These are phyloP conservation scores for Eubasilissa splendida DNA, from an alignment of 2,888 invertebrate species.

Conservation along the genomic window DNA sequence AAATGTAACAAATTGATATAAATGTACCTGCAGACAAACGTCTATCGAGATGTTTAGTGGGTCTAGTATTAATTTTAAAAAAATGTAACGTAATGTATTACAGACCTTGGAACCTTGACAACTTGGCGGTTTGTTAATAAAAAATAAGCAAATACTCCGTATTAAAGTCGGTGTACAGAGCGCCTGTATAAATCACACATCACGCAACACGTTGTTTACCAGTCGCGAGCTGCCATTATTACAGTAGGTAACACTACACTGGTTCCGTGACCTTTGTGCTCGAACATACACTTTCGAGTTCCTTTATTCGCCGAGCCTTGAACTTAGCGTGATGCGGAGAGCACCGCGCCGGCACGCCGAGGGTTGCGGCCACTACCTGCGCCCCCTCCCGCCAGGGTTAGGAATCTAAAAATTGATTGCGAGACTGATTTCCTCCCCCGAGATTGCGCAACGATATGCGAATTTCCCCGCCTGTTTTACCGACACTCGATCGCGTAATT, in stretches of 20 bases:
- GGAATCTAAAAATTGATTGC: conserved; percentile 4
- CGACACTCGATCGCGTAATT: conserved; percentile 24
- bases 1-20: no score
- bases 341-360: not conserved
- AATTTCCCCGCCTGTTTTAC: conserved; percentile 2
- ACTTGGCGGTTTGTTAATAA: no score
- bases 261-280: conserved; percentile 40
- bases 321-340: conserved; percentile 36
- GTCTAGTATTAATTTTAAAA: no score
- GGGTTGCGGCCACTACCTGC: not conserved
- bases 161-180: no score
- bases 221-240: conserved; percentile 8
- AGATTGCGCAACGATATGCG: conserved; percentile 17
- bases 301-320: conserved; percentile 39
- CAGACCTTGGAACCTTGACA: no score
- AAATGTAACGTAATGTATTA: no score
- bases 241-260: conserved; percentile 2
- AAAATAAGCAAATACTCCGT: no score
- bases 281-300: conserved; percentile 18
- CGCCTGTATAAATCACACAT: not conserved
- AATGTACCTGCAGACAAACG: no score
- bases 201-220: conserved; percentile 49
- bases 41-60: no score
- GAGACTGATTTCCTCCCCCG: conserved; percentile 31
- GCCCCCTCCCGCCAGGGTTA: not conserved